A percentile compares a stretch with the other conserved stretches of the same genome.
These are phyloP conservation scores for Mandrillus leucophaeus DNA, from an alignment of 2,113 vertebrate species.

Conservation along the genomic window DNA sequence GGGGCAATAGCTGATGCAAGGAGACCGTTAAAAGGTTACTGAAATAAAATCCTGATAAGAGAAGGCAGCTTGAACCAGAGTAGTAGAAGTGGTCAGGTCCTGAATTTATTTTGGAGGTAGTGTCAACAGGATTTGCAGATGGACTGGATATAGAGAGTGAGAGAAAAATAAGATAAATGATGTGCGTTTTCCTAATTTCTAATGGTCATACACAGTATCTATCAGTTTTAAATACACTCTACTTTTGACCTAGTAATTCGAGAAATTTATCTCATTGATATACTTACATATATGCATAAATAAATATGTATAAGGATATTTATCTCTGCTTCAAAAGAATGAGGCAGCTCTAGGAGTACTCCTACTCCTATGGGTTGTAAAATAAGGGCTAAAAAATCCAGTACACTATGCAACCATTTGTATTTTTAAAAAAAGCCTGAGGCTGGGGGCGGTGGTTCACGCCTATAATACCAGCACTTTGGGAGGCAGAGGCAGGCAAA, in stretches of 20 bases:
- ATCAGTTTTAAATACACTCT: background rate
- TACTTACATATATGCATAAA: background rate
- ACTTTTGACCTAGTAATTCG: conserved; percentile 29
- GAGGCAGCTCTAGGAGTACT: background rate
- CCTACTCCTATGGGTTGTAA: background rate
- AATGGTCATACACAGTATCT: background rate
- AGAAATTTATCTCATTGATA: conserved; percentile 25
- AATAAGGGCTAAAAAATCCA: background rate
- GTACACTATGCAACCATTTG: background rate
- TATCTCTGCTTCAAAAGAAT: conserved; percentile 28
- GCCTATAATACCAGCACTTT: too few relatives aligned
- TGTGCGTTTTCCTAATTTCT: conserved; percentile 32
- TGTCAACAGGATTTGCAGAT: background rate
- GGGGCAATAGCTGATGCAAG: background rate
- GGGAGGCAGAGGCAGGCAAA: too few relatives aligned
- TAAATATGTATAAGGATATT: conserved; percentile 4
- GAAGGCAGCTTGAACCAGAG: background rate
- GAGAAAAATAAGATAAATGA: background rate
- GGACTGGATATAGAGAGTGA: background rate
- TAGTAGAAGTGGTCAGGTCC: background rate
- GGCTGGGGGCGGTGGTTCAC: too few relatives aligned
- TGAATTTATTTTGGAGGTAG: background rate
- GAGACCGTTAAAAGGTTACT: background rate
- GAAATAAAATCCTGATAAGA: background rate
- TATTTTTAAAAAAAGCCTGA: background rate